Evolutionary conservation across 2,113 vertebrate genomes (phyloP), one percentile per base, ranked within the genome.

Genomic region (Calyptommatus sinebrachiatus): DNA sequence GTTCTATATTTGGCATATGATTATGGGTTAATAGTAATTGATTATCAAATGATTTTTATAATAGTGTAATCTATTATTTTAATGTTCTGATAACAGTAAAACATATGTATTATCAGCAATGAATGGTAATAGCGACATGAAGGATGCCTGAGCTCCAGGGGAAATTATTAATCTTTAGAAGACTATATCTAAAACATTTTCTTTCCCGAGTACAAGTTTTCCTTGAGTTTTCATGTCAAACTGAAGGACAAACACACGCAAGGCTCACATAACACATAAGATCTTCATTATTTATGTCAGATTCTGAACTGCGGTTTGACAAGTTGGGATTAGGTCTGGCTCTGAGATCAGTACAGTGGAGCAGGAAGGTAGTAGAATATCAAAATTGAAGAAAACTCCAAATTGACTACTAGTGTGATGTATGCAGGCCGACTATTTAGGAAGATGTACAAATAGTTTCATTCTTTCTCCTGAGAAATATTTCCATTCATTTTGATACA

Each of bases 81-180:
- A 68, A 31, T 16, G 21, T 46, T 26, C 7, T 71, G 53, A 62
- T 71, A 70, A 57, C 29, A 60, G 24, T 77, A 69, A 21, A 57
- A 28, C 53, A 70, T 53, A 16, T 26, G 61, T 35, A 61, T 71
- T 71, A 61, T 71, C 67, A 71, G 9, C 31, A 22, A 57, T 57
- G 53, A 57, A 31, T 62, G 45, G 22, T 21, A 46, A 53, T 45
- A 26, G 61, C 62, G 46, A 68, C 63, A 31, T 68, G 31, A 78
- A 62, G 8, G 77, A 46, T 71, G 71, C 61, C 35, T 71, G 22
- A 11, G 31, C 1, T 45, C 62, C 21, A 31, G 8, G 45, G 53
- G 12, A 78, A 71, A 71, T 45, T n/a, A 71, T 71, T 71, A 71
- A 78, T 71, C 68, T 57, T 26, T 60, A 16, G 9, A 57, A 57